Evolutionary conservation across 2,113 vertebrate species (phyloP), one percentile per base, ranked within the genome.

Genomic region (Pangasianodon gigas): DNA sequence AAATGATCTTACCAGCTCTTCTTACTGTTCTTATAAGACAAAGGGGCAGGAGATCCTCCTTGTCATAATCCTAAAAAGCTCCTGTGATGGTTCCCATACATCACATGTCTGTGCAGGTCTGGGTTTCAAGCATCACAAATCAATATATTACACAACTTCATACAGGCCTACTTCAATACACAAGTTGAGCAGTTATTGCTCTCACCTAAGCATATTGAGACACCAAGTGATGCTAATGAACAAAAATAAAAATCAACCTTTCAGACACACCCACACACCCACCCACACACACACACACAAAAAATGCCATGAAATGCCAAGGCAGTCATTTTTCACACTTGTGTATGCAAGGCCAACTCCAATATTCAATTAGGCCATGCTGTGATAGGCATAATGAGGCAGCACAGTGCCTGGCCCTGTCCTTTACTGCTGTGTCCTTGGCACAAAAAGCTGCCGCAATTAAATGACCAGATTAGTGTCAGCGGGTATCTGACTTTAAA

Each of bases 341-440:
- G 67, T 74, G 89, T 84, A 89, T 90, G 84, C 87, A 71, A 90
- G 84, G 51, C 84, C 79, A 83, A 58, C 84, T 92, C 80, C 88
- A 87, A 89, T 91, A 92, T 92, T 92, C 90, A 91, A 92, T 92
- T 92, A 92, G 89, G 84, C 80, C 91, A 89, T 89, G 91, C 90
- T 89, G 91, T 88, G 88, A 92, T 89, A 85, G 88, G 90, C 87
- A 89, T 89, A 92, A 92, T 92, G 88, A 92, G 87, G 89, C 89
- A 89, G 89, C 89, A 48, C 51, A 18, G 41, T 13, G 77, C 89
- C 74, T 48, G 46, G 58, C 67, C 79, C 79, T 69, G 88, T 82
- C 77, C 81, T 89, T 90, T 87, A 80, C 69, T 44, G 86, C 88
- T 84, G 79, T 48, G 69, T 87, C 67, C 84, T 84, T 84, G 81